Evolutionary conservation across 2,113 vertebrate genomes (phyloP), one percentile per base, ranked within the genome.

Genomic region (Cyprinodon tularosa): DNA sequence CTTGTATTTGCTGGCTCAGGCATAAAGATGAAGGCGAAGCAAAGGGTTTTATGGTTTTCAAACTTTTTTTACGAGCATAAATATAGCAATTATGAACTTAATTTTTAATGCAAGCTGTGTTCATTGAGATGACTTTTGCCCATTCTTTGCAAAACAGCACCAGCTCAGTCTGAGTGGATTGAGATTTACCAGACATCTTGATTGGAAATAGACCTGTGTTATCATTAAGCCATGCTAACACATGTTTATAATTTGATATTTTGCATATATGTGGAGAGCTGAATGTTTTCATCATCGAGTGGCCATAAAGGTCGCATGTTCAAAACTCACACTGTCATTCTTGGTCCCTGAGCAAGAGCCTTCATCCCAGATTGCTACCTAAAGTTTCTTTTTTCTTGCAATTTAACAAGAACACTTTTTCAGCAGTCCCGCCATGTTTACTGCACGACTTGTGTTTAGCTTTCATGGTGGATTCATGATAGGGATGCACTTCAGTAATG

Each of bases 1-100:
- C 15, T 84, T 82, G 72, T 85, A 86, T 75, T 44, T 22, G 22
- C 45, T 64, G 71, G 76, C 14, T n/a, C 65, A 50, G 48, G 15
- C 14, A 17, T 53, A 20, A 53, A 15, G 17, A 20, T n/a, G 50
- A n/a, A 57, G 20, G 4, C 6, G 7, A 57, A 57, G 17, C 20
- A 57, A 20, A 57, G 0, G 14, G 7, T 20, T n/a, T 2, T 1
- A 50, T 50, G 15, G 48, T 17, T 57, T 57, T 57, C 50, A 57
- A n/a, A 57, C 50, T 20, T 17, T 53, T 57, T 3, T 17, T 53
- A 2, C 7, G 3, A 7, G 14, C 15, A 6, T 53, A 20, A 53
- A 20, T 29, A 29, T 1, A 1, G 29, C 29, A 29, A 29, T 29
- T 29, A 29, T 29, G 29, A 29, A 29, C 29, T 29, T 29, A 29